These are phyloP conservation scores for Poecile atricapillus DNA, from an alignment of 2,113 vertebrate genomes.

Conservation along the genomic window DNA sequence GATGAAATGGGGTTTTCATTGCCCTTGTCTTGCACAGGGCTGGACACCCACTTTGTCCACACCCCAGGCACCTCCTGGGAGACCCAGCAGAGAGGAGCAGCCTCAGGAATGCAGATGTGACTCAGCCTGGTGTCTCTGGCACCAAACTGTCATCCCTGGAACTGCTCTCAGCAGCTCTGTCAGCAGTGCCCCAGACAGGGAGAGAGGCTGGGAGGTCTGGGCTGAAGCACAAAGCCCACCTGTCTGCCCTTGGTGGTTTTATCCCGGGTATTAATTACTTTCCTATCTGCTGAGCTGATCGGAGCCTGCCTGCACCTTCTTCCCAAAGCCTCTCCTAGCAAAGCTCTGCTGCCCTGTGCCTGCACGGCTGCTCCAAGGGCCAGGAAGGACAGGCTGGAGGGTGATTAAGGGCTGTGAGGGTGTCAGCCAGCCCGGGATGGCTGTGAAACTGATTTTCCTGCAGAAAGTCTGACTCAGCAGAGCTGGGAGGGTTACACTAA, in stretches of 20 bases:
- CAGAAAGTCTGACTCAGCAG: neutral
- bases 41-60: rapidly evolving
- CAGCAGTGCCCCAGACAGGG: neutral
- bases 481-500: neutral
- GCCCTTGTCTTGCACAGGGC: neutral
- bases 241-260: neutral
- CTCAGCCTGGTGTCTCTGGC: neutral
- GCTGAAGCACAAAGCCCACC: neutral
- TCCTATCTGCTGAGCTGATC: neutral
- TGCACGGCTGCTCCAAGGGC: rapidly evolving
- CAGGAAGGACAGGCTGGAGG: rapidly evolving
- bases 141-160: neutral
- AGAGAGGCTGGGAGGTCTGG: neutral
- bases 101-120: neutral
- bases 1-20: neutral
- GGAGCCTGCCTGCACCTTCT: neutral
- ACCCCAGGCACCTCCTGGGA: neutral
- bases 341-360: neutral
- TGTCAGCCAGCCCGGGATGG: neutral
- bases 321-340: neutral
- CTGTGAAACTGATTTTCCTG: neutral
- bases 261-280: neutral
- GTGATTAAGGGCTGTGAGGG: neutral
- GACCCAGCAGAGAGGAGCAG: neutral
- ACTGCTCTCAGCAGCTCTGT: neutral